phyloP scores from a whole-genome alignment of 2,888 invertebrate species.

The Caradrina kadenii region DNA sequence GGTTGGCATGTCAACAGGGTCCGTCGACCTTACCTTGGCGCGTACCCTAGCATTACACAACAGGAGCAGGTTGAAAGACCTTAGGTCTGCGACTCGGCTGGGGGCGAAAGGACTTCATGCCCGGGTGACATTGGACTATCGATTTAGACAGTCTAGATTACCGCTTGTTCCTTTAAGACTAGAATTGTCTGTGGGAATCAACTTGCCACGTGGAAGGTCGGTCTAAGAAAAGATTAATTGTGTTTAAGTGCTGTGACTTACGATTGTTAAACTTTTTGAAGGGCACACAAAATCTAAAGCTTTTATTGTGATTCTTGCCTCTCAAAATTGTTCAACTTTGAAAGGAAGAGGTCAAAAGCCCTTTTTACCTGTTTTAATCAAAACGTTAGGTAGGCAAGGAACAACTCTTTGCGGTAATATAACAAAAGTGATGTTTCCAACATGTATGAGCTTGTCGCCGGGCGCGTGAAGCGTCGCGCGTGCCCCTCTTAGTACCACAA shows the following conservation, averaged over 20 bases:
- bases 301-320: neutral
- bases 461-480: constrained; percentile 9
- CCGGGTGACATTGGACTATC: constrained; percentile 68
- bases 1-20: constrained; percentile 56
- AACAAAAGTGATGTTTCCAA: constrained; percentile 27
- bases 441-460: constrained; percentile 27
- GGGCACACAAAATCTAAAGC: constrained; percentile 12
- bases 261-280: neutral
- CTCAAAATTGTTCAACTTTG: neutral
- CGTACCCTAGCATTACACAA: constrained; percentile 61
- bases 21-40: constrained; percentile 43
- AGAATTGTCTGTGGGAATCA: constrained; percentile 21
- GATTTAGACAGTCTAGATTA: constrained; percentile 48
- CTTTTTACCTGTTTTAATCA: constrained; percentile 28
- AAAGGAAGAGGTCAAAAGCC: neutral
- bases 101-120: constrained; percentile 63
- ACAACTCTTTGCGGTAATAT: constrained; percentile 14
- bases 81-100: constrained; percentile 65
- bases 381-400: neutral
- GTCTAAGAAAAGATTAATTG: neutral
- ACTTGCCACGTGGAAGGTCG: neutral
- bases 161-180: constrained; percentile 36
- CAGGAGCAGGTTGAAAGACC: constrained; percentile 66
- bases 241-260: neutral
- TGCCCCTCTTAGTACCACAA: constrained; percentile 8